Base-by-base conservation (phyloP, 1,140 invertebrate species). In the Scaptomyza pallida region DNA sequence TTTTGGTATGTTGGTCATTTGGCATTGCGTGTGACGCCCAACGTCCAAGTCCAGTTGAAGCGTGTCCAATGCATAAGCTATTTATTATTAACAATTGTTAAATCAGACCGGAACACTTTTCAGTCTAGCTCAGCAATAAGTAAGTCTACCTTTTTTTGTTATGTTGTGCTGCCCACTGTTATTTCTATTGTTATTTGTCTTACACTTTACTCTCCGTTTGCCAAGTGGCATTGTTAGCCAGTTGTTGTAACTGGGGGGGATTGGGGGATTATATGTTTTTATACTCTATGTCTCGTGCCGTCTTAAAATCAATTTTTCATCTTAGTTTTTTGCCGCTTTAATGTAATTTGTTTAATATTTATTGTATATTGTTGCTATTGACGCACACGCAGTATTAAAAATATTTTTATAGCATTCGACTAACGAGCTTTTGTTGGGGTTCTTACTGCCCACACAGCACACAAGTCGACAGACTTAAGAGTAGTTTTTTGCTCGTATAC, bases 101-200 rank as follows among this genome's bases (percentile, higher is more conserved):
- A 88, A 88, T 88, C 82, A 88, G 82, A 88, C 82, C 82, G 82
- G 82, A 88, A 88, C 82, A 88, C 40, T 83, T 85, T 83, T 82
- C 61, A n/a, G 70, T 63, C 61, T 64, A 61, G 45, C 41, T 44
- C 45, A 35, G 33, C 33, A n/a, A 12, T 37, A 37, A 37, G 33
- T 37, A 6, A 13, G 35, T 33, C 33, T 16, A 26, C 9, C 4
- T 56, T 41, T 33, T n/a, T 33, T 63, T 63, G 44, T 51, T 67
- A 55, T 75, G 54, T 83, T 30, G 56, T 70, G 45, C 67, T 74
- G 72, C 67, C 59, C 67, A 74, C 72, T 71, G 67, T 50, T 50
- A 54, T 71, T 71, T 64, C 67, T 64, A 64, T 65, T 65, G 55
- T 59, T 57, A 48, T 56, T 72, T 72, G 55, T 40, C 61, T 65